A percentile compares a stretch with the other conserved stretches of the same genome.
These are phyloP conservation scores for Hypsibius dujardini DNA, from an alignment of 1,140 invertebrate genomes.

Conservation along the genomic window DNA sequence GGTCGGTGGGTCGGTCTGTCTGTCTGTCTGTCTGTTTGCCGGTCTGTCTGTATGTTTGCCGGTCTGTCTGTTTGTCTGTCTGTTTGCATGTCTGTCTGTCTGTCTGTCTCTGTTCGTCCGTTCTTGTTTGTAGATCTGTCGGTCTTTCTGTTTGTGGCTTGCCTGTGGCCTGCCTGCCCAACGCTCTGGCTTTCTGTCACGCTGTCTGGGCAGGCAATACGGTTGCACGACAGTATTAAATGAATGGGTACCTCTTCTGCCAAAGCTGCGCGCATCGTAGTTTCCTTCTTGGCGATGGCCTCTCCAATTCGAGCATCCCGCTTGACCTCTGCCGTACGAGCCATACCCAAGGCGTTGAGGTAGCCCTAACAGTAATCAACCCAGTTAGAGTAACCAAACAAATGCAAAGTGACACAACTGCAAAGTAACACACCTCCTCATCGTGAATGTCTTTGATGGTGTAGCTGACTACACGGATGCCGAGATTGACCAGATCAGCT, in stretches of 20 bases:
- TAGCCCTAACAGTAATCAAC: slow-evolving; percentile 52
- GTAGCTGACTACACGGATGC: slow-evolving; percentile 91
- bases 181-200: too few species aligned
- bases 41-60: too few species aligned
- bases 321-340: slow-evolving; percentile 86
- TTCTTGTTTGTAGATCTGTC: too few species aligned
- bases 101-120: too few species aligned
- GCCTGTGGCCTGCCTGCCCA: too few species aligned
- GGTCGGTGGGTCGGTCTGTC: too few species aligned
- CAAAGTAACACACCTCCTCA: slow-evolving; percentile 59
- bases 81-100: too few species aligned
- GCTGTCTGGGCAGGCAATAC: too few species aligned
- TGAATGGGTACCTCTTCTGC: slow-evolving; percentile 31
- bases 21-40: too few species aligned
- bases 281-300: slow-evolving; percentile 52
- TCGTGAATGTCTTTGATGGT: slow-evolving; percentile 92
- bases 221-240: background rate
- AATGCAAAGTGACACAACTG: background rate
- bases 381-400: slow-evolving; percentile 21
- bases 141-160: too few species aligned
- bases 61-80: too few species aligned
- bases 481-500: slow-evolving; percentile 90
- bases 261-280: slow-evolving; percentile 30
- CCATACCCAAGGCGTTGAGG: slow-evolving; percentile 80
- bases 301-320: slow-evolving; percentile 86